Evolutionary conservation across 2,113 vertebrate species (phyloP).

Genomic region (Mus musculus): DNA sequence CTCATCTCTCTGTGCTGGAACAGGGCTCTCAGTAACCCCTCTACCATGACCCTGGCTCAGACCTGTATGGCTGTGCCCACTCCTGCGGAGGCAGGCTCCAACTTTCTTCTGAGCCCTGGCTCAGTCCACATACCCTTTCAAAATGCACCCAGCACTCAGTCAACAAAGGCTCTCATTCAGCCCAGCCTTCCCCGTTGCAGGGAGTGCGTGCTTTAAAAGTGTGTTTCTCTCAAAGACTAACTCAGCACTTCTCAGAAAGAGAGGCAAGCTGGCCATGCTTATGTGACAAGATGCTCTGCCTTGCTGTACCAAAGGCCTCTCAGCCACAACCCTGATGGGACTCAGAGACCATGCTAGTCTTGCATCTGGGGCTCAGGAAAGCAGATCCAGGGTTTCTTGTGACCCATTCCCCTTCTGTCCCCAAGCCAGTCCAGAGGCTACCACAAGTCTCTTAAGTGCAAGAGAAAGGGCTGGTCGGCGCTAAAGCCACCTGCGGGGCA

Average conservation of each 20-base stretch:
- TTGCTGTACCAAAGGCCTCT: rapidly evolving
- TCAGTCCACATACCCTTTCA: slow-evolving; percentile 40
- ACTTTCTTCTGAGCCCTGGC: slow-evolving; percentile 18
- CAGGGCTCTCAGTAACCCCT: neutral
- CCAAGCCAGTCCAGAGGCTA: neutral
- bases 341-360: neutral
- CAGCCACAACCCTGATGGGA: too few species aligned
- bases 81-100: neutral
- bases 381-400: neutral
- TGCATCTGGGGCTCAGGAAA: neutral
- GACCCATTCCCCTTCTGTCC: neutral
- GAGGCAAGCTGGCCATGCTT: neutral
- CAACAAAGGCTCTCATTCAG: slow-evolving; percentile 56
- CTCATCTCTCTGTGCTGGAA: neutral
- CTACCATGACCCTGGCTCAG: slow-evolving; percentile 6
- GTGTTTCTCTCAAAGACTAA: neutral
- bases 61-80: neutral
- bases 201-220: neutral
- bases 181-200: rapidly evolving
- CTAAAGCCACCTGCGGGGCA: neutral
- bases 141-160: neutral
- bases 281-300: rapidly evolving
- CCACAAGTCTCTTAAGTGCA: neutral
- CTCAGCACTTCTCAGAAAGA: neutral
- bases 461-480: neutral